A percentile compares a stretch with the other conserved stretches of the same genome.
phyloP scores from a whole-genome alignment of 2,888 invertebrate species.

The Glyphotaelius pellucidus region DNA sequence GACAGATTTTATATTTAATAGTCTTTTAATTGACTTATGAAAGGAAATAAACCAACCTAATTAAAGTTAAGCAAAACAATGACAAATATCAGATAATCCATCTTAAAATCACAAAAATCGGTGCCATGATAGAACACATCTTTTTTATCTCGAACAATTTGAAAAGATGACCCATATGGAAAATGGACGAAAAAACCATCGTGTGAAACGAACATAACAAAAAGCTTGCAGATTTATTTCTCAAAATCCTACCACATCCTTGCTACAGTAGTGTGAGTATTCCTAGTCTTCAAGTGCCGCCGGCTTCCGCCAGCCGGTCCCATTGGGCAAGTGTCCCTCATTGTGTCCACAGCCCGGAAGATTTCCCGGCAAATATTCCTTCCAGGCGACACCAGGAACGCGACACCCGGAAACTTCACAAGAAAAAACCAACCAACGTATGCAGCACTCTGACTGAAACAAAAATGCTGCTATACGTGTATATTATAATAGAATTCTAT shows the following conservation, averaged over 20 bases:
- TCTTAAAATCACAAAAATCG: too few species aligned
- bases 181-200: too few species aligned
- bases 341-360: not conserved
- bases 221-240: not conserved
- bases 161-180: too few species aligned
- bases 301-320: not conserved
- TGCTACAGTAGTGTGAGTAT: not conserved
- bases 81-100: too few species aligned
- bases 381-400: not conserved
- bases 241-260: not conserved
- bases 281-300: not conserved
- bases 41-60: too few species aligned
- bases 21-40: too few species aligned
- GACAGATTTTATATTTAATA: too few species aligned
- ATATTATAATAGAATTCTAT: not conserved
- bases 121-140: too few species aligned
- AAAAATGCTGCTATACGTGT: not conserved
- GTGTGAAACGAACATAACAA: not conserved
- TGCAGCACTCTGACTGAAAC: not conserved
- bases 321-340: not conserved
- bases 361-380: not conserved
- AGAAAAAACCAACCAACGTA: not conserved
- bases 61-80: too few species aligned
- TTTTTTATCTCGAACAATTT: too few species aligned
- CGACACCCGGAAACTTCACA: not conserved